phyloP scores from a whole-genome alignment of 1,140 invertebrate genomes.

The Eumeta japonica region DNA sequence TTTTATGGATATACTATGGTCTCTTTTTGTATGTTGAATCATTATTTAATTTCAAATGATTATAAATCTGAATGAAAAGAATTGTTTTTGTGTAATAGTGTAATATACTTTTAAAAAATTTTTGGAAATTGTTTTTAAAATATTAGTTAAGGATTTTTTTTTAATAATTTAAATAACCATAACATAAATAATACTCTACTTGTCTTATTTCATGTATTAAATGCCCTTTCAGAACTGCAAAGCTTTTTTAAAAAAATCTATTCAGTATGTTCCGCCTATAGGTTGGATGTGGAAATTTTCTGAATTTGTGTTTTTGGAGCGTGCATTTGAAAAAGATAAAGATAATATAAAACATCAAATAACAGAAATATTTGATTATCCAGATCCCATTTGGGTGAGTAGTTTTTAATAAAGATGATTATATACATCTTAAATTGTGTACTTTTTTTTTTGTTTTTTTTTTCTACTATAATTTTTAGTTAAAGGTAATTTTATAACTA shows the following conservation, averaged over 20 bases:
- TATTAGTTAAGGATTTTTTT: no score
- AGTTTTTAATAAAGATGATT: background rate
- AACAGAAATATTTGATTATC: conserved; percentile 79
- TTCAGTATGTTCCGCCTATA: conserved; percentile 88
- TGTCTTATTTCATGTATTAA: background rate
- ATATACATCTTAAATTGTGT: background rate
- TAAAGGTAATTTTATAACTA: background rate
- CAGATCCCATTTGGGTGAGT: conserved; percentile 81
- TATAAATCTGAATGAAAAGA: no score
- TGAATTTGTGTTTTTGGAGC: conserved; percentile 89
- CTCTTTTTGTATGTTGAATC: no score
- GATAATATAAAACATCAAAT: conserved; percentile 79
- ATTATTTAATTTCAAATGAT: no score
- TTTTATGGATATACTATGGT: no score
- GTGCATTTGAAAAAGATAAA: conserved; percentile 88
- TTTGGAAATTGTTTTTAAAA: conserved; percentile 6
- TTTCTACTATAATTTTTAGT: no score
- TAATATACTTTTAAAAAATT: background rate
- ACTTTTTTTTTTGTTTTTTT: conserved; percentile 1
- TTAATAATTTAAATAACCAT: no score
- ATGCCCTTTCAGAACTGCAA: conserved; percentile 78
- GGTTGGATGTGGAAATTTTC: conserved; percentile 95
- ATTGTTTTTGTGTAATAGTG: no score
- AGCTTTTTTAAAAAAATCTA: conserved; percentile 90
- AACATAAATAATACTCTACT: conserved; percentile 1